These are phyloP conservation scores for Galaxias olidus DNA, from an alignment of 2,797 vertebrate species.

Conservation along the genomic window DNA sequence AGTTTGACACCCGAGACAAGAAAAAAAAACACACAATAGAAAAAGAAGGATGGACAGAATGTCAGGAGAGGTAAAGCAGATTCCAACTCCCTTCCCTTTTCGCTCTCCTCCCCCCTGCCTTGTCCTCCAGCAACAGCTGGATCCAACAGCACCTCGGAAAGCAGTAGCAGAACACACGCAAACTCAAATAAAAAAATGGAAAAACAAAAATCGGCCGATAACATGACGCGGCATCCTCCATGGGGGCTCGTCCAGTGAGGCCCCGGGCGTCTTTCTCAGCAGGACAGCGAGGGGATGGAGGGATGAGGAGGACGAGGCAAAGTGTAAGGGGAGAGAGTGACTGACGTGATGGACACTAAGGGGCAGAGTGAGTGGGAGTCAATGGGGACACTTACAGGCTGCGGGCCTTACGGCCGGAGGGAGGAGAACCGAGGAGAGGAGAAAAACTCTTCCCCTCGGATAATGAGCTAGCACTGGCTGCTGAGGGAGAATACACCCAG, in stretches of 20 bases:
- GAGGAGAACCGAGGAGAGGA: conserved; percentile 26
- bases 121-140: conserved; percentile 11
- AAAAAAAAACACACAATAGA: neutral
- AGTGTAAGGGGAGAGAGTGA: neutral
- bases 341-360: neutral
- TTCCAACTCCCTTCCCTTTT: conserved; percentile 6
- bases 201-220: conserved; percentile 16
- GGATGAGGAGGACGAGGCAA: conserved; percentile 34
- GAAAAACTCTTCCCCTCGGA: conserved; percentile 38
- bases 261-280: conserved; percentile 26
- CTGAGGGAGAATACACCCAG: neutral
- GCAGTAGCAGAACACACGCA: conserved; percentile 1
- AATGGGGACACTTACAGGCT: conserved; percentile 17
- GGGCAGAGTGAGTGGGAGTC: neutral
- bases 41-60: too few species aligned
- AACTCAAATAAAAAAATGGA: conserved; percentile 21
- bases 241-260: conserved; percentile 26
- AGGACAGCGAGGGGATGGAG: conserved; percentile 23
- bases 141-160: neutral
- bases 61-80: too few species aligned
- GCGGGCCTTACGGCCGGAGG: conserved; percentile 30
- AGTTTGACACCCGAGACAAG: neutral
- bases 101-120: neutral
- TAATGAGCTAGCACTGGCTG: conserved; percentile 45
- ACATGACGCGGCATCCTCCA: conserved; percentile 19